Evolutionary conservation across 2,797 vertebrate genomes (phyloP).

Genomic region (Peromyscus aztecus): DNA sequence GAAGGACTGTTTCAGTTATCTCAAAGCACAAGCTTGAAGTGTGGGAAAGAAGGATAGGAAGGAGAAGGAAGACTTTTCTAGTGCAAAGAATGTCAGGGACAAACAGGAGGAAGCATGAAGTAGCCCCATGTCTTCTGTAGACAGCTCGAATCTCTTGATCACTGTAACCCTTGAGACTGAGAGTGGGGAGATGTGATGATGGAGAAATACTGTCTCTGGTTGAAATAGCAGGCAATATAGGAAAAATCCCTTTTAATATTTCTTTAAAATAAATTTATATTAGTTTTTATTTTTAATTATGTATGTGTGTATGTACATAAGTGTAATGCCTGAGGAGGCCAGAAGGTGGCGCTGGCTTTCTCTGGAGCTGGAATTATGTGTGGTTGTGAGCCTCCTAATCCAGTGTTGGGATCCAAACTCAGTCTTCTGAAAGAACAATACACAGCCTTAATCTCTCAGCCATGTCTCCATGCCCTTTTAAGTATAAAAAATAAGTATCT

Average conservation of each 20-base stretch:
- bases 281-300: neutral
- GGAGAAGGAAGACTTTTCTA: neutral
- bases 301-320: neutral
- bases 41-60: neutral
- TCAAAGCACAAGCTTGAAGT: neutral
- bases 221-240: neutral
- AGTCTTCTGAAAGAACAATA: neutral
- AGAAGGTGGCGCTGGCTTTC: neutral
- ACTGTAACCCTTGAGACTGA: neutral
- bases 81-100: no score
- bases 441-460: neutral
- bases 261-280: neutral
- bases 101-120: neutral
- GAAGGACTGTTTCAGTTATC: neutral
- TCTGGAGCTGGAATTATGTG: neutral
- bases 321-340: neutral
- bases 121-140: neutral
- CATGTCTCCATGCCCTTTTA: no score
- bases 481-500: neutral
- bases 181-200: neutral
- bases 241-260: neutral
- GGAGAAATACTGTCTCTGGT: no score
- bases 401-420: neutral
- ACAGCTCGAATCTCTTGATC: neutral
- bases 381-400: neutral